A percentile compares a stretch with the other conserved stretches of the same genome.
These are phyloP conservation scores for Drosophila neutralis DNA, from an alignment of 2,888 invertebrate species.

Conservation along the genomic window DNA sequence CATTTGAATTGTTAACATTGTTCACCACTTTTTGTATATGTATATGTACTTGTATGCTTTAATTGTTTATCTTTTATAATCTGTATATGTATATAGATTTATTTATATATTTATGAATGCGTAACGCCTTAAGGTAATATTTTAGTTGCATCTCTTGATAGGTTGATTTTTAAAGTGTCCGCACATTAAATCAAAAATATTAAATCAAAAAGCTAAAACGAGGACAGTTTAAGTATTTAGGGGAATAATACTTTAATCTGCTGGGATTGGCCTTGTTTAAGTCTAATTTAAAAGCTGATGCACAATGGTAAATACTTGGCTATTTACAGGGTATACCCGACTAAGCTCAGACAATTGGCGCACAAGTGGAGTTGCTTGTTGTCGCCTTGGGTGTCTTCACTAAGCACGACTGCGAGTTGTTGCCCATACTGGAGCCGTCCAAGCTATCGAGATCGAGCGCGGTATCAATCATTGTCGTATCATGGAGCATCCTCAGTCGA, in stretches of 20 bases:
- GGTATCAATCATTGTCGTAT: constrained; percentile 96
- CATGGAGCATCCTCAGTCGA: constrained; percentile 91
- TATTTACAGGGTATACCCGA: constrained; percentile 42
- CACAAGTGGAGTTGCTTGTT: constrained; percentile 30
- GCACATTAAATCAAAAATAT: constrained; percentile 21
- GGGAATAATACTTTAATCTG: constrained; percentile 32
- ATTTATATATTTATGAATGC: constrained; percentile 60
- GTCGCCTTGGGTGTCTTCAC: constrained; percentile 85
- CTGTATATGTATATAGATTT: constrained; percentile 28
- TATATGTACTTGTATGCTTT: constrained; percentile 56
- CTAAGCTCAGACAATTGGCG: constrained; percentile 63
- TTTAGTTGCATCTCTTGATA: constrained; percentile 70
- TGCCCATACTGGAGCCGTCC: constrained; percentile 90
- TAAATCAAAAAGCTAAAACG: constrained; percentile 18
- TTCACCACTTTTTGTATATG: constrained; percentile 75
- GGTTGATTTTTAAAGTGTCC: constrained; percentile 55
- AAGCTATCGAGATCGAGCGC: constrained; percentile 94
- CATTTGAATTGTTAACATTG: constrained; percentile 79
- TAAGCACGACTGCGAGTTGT: constrained; percentile 88
- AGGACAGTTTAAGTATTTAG: constrained; percentile 26
- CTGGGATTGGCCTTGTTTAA: constrained; percentile 25
- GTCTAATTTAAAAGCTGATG: constrained; percentile 48
- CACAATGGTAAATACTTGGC: constrained; percentile 39
- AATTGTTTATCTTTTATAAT: constrained; percentile 46
- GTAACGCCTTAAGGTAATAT: constrained; percentile 79